Conservation (phyloP, 2,888 invertebrate species). For the Diarsia rubi region DNA sequence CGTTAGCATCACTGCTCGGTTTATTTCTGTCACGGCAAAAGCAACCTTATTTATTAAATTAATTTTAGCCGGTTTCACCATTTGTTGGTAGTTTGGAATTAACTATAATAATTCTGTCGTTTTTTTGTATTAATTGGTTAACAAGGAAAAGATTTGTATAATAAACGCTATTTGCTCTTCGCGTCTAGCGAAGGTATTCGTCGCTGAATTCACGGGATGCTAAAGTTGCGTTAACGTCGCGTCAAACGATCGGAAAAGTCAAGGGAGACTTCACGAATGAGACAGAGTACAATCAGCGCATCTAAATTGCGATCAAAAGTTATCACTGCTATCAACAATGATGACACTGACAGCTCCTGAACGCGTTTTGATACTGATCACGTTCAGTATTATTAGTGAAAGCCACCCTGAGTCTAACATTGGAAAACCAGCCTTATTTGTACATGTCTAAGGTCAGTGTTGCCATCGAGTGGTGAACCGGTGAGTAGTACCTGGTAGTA, state of each 20-base stretch:
- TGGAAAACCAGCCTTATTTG: background rate
- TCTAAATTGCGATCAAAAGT: background rate
- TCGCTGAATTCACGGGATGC: background rate
- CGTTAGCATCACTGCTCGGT: constrained; percentile 66
- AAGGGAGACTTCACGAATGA: too few species aligned
- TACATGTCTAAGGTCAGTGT: background rate
- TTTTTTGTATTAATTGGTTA: background rate
- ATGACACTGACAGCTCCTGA: background rate
- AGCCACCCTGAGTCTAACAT: background rate
- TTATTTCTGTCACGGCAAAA: constrained; percentile 61
- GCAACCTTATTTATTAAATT: constrained; percentile 15
- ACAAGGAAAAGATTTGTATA: background rate
- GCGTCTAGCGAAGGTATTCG: constrained; percentile 7
- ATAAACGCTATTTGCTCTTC: background rate
- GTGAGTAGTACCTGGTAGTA: constrained; percentile 13
- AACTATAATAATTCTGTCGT: background rate
- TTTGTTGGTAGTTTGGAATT: constrained; percentile 15
- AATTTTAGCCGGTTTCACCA: constrained; percentile 30
- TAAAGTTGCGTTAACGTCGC: background rate
- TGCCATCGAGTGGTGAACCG: constrained; percentile 46
- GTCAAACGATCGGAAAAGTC: background rate
- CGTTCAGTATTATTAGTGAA: background rate
- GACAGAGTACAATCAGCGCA: too few species aligned
- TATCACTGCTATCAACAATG: background rate
- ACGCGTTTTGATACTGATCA: background rate